A percentile compares a stretch with the other conserved stretches of the same genome.
Conservation (phyloP, 2,888 invertebrate species). For the Tillus elongatus region DNA sequence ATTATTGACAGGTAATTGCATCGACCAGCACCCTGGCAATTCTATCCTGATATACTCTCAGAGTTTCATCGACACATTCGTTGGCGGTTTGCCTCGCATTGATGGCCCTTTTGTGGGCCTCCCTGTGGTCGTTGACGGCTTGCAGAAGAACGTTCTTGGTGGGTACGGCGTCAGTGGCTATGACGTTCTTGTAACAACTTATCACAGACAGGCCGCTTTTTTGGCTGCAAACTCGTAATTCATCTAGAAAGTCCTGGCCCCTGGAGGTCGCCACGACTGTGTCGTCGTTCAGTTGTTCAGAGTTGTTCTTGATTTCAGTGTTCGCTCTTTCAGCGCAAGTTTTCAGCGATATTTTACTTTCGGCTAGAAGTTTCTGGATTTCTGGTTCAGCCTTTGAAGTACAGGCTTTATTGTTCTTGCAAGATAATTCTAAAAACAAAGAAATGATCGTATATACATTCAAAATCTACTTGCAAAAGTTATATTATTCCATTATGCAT, state of each 20-base stretch:
- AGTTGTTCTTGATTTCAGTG: conserved; percentile 19
- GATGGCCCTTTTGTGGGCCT: conserved; percentile 27
- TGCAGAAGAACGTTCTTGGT: conserved; percentile 30
- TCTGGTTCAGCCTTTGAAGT: conserved; percentile 18
- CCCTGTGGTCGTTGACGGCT: conserved; percentile 29
- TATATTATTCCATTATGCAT: too few relatives aligned
- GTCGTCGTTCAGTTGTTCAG: conserved; percentile 18
- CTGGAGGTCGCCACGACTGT: conserved; percentile 23
- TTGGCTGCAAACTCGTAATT: conserved; percentile 27
- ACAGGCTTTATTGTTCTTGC: conserved; percentile 21
- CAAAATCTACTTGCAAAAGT: too few relatives aligned
- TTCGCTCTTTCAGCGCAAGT: conserved; percentile 16
- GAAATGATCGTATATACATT: too few relatives aligned
- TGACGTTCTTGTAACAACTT: conserved; percentile 32
- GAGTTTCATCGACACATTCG: conserved; percentile 28
- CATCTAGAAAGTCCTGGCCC: conserved; percentile 29
- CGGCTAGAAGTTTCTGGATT: conserved; percentile 23
- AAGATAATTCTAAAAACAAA: conserved; percentile 21
- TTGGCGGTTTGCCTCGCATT: conserved; percentile 26
- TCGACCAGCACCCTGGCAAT: conserved; percentile 17
- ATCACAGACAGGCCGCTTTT: conserved; percentile 28
- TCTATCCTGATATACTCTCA: conserved; percentile 19
- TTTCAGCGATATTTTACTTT: too few relatives aligned
- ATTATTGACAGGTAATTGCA: background rate
- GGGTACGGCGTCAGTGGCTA: conserved; percentile 28